These are phyloP conservation scores for Takifugu flavidus DNA, from an alignment of 2,113 vertebrate genomes.

Conservation along the genomic window DNA sequence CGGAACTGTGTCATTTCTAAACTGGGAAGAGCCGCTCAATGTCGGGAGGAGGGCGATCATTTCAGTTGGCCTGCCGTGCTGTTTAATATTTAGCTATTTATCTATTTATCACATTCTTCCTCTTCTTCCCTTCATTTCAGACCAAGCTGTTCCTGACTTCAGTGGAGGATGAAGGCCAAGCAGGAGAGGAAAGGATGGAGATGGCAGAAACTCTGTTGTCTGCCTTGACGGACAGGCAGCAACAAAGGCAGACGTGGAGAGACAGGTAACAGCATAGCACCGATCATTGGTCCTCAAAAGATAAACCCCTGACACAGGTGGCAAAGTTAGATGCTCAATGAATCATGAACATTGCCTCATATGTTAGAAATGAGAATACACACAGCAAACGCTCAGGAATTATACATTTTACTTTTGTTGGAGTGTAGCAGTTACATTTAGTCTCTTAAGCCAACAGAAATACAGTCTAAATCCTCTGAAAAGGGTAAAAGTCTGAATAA, in stretches of 20 bases:
- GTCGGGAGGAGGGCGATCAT: conserved; percentile 17
- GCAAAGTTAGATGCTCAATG: background rate
- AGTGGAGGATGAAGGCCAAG: conserved; percentile 73
- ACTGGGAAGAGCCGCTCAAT: conserved; percentile 36
- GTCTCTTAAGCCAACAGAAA: too few relatives aligned
- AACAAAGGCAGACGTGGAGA: conserved; percentile 88
- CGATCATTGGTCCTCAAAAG: background rate
- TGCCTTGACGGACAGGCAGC: conserved; percentile 83
- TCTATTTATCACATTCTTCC: background rate
- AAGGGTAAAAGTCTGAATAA: too few relatives aligned
- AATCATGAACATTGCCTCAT: background rate
- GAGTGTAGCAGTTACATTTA: too few relatives aligned
- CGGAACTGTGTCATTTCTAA: conserved; percentile 41
- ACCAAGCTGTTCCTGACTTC: conserved; percentile 78
- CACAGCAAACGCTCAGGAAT: too few relatives aligned
- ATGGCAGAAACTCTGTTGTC: conserved; percentile 80
- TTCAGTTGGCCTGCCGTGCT: conserved; percentile 27
- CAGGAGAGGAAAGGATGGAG: conserved; percentile 75
- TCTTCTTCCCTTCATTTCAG: conserved; percentile 58
- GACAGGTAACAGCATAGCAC: conserved; percentile 77
- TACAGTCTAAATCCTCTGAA: too few relatives aligned
- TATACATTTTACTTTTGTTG: too few relatives aligned
- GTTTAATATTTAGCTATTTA: conserved; percentile 1
- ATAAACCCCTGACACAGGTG: conserved; percentile 21
- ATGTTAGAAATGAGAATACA: conserved; percentile 4